Evolutionary conservation across 2,797 vertebrate species (phyloP).

Genomic region (Steatocranus sp.): DNA sequence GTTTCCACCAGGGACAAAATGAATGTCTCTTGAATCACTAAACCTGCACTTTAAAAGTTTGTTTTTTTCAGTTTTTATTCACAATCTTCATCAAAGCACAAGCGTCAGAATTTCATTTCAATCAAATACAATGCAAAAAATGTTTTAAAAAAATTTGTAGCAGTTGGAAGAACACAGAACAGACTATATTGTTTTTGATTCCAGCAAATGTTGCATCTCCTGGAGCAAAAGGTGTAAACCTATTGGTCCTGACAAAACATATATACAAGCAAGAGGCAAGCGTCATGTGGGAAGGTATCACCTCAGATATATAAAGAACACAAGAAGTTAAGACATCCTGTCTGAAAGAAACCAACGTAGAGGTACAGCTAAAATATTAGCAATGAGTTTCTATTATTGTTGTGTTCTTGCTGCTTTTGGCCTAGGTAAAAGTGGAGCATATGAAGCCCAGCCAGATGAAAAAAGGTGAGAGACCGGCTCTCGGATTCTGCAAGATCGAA

Average conservation of each 20-base stretch:
- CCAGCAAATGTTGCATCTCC: slow-evolving; percentile 7
- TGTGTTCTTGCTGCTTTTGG: slow-evolving; percentile 38
- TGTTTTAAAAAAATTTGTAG: slow-evolving; percentile 30
- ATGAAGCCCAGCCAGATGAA: slow-evolving; percentile 65
- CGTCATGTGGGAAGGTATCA: neutral
- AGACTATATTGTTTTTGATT: neutral
- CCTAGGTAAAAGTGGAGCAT: slow-evolving; percentile 42
- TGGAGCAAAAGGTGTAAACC: slow-evolving; percentile 20
- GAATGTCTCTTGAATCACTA: neutral
- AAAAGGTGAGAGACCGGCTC: slow-evolving; percentile 69
- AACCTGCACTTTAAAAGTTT: neutral
- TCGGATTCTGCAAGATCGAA: slow-evolving; percentile 63
- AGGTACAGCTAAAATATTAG: slow-evolving; percentile 1
- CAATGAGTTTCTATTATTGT: slow-evolving; percentile 61
- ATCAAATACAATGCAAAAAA: slow-evolving; percentile 5
- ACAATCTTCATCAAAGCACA: neutral
- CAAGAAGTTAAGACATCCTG: slow-evolving; percentile 38
- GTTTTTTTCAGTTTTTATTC: neutral
- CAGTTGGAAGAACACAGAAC: neutral
- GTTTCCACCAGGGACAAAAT: neutral
- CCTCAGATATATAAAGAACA: slow-evolving; percentile 46
- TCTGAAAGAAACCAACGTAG: slow-evolving; percentile 15
- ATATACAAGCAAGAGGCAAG: slow-evolving; percentile 3
- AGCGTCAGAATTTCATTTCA: neutral
- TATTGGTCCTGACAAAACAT: slow-evolving; percentile 49